Evolutionary conservation across 2,888 invertebrate genomes (phyloP), one percentile per base, ranked within the genome.

Genomic region (Strigamia transsilvanica): DNA sequence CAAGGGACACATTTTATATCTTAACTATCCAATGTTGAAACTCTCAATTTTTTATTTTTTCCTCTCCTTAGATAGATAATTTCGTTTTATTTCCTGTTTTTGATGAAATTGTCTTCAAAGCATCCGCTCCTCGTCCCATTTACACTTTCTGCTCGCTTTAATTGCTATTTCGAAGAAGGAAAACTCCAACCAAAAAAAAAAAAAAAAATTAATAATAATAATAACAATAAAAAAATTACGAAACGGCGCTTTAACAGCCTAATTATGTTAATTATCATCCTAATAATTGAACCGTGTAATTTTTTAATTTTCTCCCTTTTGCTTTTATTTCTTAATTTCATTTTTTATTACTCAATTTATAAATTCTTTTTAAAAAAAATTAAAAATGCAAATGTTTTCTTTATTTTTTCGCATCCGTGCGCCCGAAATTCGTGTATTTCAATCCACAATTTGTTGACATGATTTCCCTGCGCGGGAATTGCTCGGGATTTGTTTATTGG

Each of bases 1-100:
- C n/a, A n/a, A n/a, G n/a, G 6, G 6, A 10, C 38, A 38, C 6
- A 38, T 9, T 38, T 38, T 6, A 38, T 38, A 38, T 38, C 38
- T 38, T 38, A n/a, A 38, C 6, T 38, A 38, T 38, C 38, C 38
- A 9, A 38, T 38, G 15, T 46, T 7, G 15, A 46, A n/a, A 12
- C 15, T 46, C 1, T 46, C n/a, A 0, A 46, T 46, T 46, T 46
- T 46, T 46, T 46, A 2, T 1, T n/a, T n/a, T 56, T 56, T 18
- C n/a, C 4, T 2, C 21, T 56, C 21, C 5, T 9, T n/a, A 56
- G 21, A 56, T 56, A n/a, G 15, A 46, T 46, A 13, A n/a, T 46
- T 46, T n/a, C n/a, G 9, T 23, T 66, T 66, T 66, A 66, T 66
- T 66, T 66, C 66, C 66, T 66, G 66, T 66, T 66, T 66, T 21